Evolutionary conservation across 64 coral and sea anemone genomes (phyloP).

Genomic region (Acropora yongei): DNA sequence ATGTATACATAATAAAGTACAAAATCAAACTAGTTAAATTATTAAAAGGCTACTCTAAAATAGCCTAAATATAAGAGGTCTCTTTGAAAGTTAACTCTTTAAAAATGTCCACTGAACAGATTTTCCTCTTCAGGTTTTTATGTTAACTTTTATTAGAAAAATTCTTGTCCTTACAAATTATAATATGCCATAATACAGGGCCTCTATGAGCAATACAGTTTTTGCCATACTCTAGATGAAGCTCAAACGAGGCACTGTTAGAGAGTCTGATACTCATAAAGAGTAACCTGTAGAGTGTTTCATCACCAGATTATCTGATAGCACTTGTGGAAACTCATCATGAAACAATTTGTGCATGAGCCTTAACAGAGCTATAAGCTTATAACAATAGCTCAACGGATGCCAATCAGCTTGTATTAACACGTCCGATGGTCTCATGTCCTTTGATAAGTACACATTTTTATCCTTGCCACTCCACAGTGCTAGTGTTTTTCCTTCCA

Average conservation of each 20-base stretch:
- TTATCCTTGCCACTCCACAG: too few relatives aligned
- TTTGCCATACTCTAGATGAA: neutral
- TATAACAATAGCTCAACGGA: slow-evolving; percentile 8
- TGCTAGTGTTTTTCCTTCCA: too few relatives aligned
- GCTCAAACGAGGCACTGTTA: neutral
- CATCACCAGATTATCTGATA: neutral
- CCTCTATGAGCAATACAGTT: neutral
- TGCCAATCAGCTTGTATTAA: neutral
- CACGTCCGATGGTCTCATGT: too few relatives aligned
- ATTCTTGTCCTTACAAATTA: neutral
- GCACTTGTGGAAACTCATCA: neutral
- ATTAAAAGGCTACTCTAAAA: neutral
- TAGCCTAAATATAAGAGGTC: slow-evolving; percentile 6
- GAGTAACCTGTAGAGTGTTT: neutral
- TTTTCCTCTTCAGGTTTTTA: neutral
- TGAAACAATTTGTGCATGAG: neutral
- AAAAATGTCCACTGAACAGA: slow-evolving; percentile 2
- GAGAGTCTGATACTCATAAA: neutral
- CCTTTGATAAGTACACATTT: too few relatives aligned
- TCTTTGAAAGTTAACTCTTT: too few relatives aligned
- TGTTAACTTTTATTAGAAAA: neutral
- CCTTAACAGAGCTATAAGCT: slow-evolving; percentile 5
- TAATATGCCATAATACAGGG: too few relatives aligned
- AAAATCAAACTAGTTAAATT: too few relatives aligned
- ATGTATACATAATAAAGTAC: too few relatives aligned